Conservation (phyloP, 2,797 vertebrate species). For the Arrhamphus sclerolepis region DNA sequence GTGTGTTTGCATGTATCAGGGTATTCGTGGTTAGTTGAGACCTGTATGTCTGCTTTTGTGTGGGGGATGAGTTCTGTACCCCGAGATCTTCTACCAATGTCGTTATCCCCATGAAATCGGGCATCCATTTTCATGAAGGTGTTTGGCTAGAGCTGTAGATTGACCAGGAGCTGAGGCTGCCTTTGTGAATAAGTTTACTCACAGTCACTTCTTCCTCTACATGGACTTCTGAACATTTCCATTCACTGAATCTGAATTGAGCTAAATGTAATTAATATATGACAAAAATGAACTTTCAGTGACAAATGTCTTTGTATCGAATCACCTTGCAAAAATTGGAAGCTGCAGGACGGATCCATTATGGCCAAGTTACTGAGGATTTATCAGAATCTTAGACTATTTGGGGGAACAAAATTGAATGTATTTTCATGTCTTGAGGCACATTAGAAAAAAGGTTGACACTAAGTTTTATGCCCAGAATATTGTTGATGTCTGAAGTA, state of each 20-base stretch:
- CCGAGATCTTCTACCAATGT: constrained; percentile 48
- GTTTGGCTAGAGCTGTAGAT: constrained; percentile 32
- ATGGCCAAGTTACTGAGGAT: not conserved
- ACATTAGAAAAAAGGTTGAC: too few species aligned
- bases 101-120: constrained; percentile 68
- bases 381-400: not conserved
- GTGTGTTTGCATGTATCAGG: constrained; percentile 54
- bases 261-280: too few species aligned
- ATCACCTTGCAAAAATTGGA: not conserved
- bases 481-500: too few species aligned
- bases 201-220: constrained; percentile 12
- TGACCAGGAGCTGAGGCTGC: constrained; percentile 20
- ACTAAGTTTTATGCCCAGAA: too few species aligned
- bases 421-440: too few species aligned
- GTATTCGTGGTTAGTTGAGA: constrained; percentile 39
- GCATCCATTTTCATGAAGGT: constrained; percentile 70
- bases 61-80: constrained; percentile 40
- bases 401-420: too few species aligned
- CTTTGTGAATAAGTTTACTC: constrained; percentile 31
- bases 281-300: not conserved
- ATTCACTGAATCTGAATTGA: not conserved
- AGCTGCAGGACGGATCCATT: not conserved
- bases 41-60: constrained; percentile 44
- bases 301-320: not conserved
- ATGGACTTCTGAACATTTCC: constrained; percentile 11